Percentiles rank a stretch among this genome's conserved stretches.
phyloP scores from a whole-genome alignment of 2,797 vertebrate genomes.

The Aphelocoma californica region DNA sequence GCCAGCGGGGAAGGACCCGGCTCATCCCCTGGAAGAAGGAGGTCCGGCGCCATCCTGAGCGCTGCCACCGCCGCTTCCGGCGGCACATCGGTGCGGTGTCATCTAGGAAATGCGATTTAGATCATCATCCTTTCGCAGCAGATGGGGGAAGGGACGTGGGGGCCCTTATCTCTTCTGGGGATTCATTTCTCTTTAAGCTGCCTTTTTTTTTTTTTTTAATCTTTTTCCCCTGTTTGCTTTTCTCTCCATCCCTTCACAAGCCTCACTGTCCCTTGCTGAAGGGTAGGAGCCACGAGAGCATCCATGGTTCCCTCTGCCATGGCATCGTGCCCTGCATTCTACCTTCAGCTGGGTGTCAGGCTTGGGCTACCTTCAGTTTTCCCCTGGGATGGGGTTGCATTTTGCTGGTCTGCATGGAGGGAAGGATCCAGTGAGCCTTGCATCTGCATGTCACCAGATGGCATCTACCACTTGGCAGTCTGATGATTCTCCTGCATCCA shows the following conservation, averaged over 20 bases:
- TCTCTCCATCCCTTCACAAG: neutral
- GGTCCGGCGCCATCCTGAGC: neutral
- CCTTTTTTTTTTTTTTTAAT: neutral
- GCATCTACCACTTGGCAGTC: too few relatives aligned
- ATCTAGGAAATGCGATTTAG: constrained; percentile 36
- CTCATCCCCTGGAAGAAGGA: neutral
- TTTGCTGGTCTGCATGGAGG: neutral
- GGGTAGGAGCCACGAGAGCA: neutral
- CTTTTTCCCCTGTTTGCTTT: neutral
- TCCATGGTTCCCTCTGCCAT: accelerated
- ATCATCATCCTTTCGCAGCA: constrained; percentile 28
- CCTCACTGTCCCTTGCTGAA: neutral
- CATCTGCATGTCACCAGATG: neutral
- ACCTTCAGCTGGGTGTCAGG: neutral
- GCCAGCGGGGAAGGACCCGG: neutral
- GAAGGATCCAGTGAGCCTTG: neutral
- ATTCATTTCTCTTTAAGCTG: constrained; percentile 4
- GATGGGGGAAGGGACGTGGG: constrained; percentile 21
- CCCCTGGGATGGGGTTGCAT: neutral
- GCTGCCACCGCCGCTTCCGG: neutral
- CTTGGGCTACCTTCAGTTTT: neutral
- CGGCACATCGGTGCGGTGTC: neutral
- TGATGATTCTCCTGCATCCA: neutral
- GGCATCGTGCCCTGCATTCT: neutral
- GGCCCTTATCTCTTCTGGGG: neutral